phyloP scores from a whole-genome alignment of 1,140 invertebrate genomes.

The Leptopilina boulardi region DNA sequence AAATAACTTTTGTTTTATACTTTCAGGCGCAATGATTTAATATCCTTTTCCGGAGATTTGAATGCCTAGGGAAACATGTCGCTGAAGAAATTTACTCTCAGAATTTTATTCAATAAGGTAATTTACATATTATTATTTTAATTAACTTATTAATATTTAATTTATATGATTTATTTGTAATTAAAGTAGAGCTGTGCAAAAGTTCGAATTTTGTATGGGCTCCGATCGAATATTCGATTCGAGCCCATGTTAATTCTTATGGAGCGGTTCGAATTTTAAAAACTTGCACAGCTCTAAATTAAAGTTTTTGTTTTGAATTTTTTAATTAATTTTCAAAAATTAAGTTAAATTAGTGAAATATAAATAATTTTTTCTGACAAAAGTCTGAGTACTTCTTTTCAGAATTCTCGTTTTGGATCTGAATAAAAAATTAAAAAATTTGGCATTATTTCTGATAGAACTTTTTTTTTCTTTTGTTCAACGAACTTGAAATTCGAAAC shows the following conservation, averaged over 20 bases:
- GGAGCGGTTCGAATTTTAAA: no score
- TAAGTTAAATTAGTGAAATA: no score
- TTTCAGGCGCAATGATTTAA: background rate
- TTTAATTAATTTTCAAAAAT: no score
- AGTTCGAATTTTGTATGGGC: no score
- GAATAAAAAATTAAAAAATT: background rate
- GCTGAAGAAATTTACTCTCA: background rate
- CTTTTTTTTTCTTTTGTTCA: background rate
- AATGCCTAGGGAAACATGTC: background rate
- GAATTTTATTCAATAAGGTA: background rate
- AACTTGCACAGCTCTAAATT: no score
- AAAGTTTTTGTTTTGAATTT: no score
- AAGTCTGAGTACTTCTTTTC: background rate
- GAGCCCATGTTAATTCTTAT: no score
- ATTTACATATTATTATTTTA: no score
- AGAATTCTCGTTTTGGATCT: background rate
- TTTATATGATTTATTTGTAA: no score
- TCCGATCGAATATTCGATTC: no score
- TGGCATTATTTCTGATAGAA: background rate
- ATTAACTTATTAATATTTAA: no score
- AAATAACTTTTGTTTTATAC: background rate
- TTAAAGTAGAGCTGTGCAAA: no score
- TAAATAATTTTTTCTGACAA: background rate
- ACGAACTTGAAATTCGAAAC: constrained; percentile 27
- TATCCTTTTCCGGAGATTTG: background rate